Percentiles rank a stretch among this genome's conserved stretches.
Evolutionary conservation across 2,113 vertebrate genomes (phyloP).

Genomic region (Speoplatyrhinus poulsoni): DNA sequence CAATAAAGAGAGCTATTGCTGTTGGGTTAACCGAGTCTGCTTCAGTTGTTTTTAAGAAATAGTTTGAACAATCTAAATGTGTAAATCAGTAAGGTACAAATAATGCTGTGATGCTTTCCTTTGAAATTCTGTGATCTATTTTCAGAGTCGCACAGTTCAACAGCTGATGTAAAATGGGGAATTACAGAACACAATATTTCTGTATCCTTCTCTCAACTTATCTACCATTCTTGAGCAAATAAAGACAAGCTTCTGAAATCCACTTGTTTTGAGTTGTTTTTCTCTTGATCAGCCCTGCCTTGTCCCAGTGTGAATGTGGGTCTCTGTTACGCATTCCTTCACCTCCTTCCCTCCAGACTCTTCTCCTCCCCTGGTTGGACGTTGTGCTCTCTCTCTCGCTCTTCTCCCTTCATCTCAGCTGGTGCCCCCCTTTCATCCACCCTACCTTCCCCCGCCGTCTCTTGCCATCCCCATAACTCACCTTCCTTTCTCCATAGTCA

Average conservation of each 20-base stretch:
- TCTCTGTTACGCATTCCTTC: slow-evolving; percentile 25
- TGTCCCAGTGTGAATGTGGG: slow-evolving; percentile 19
- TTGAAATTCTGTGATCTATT: slow-evolving; percentile 45
- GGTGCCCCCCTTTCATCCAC: slow-evolving; percentile 16
- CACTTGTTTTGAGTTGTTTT: slow-evolving; percentile 35
- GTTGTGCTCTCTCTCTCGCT: slow-evolving; percentile 6
- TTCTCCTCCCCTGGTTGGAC: slow-evolving; percentile 18
- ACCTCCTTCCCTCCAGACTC: slow-evolving; percentile 19
- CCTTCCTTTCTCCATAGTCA: not conserved
- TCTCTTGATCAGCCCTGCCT: slow-evolving; percentile 20
- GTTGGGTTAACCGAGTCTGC: slow-evolving; percentile 35
- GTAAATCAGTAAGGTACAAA: slow-evolving; percentile 31
- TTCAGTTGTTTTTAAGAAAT: slow-evolving; percentile 51
- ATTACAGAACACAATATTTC: slow-evolving; percentile 44
- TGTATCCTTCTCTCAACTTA: slow-evolving; percentile 52
- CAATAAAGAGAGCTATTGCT: slow-evolving; percentile 26
- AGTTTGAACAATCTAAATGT: slow-evolving; percentile 33
- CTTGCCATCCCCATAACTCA: slow-evolving; percentile 7
- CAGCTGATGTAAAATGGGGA: slow-evolving; percentile 38
- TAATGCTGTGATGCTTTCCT: slow-evolving; percentile 47
- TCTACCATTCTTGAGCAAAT: slow-evolving; percentile 72
- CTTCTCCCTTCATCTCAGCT: not conserved
- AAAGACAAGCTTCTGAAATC: slow-evolving; percentile 72
- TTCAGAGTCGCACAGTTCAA: slow-evolving; percentile 52
- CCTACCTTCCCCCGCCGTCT: not conserved